Base-by-base conservation (phyloP, 1,140 invertebrate species). In the Leptinotarsa undecemlineata region DNA sequence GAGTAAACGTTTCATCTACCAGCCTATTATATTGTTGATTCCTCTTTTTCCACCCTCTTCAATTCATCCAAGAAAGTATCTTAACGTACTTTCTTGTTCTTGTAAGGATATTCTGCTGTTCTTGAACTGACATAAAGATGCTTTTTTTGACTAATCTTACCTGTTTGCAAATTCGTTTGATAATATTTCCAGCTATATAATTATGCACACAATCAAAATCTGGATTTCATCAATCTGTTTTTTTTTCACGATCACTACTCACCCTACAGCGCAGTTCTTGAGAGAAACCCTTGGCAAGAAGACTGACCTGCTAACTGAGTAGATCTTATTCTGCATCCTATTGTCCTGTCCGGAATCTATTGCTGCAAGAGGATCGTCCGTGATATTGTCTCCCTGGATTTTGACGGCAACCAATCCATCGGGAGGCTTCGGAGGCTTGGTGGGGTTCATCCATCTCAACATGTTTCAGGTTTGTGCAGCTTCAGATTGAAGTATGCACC, bases 381-480 rank as follows among this genome's bases (percentile, higher is more conserved):
- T 80, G 14, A 74, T 66, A 4, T 74, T 19, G n/a, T 74, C 74
- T 11, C 20, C 42, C 67, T 47, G 42, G 67, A 26, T 47, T 66
- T 15, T 64, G 33, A 64, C 19, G 11, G 19, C 23, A 21, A 63
- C 48, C 14, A 19, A 15, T 26, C 68, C 68, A n/a, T 74, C 68
- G 4, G 72, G 42, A 14, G 61, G 42, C 23, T 74, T 21, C 19
- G 62, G 42, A 48, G 73, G 64, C 73, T 80, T 76, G 23, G 48
- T 48, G 14, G 76, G 79, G 48, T 74, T 74, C 66, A 79, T 73
- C 78, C 79, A 79, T 76, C 78, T 81, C 73, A 81, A 76, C 79
- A 81, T 81, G 21, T 71, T 66, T 66, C 19, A 66, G 63, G 20
- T 23, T 23, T 33, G 63, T n/a, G 21, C n/a, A 17, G n/a, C 15